phyloP scores from a whole-genome alignment of 2,113 vertebrate species.

The Pao palembangensis region DNA sequence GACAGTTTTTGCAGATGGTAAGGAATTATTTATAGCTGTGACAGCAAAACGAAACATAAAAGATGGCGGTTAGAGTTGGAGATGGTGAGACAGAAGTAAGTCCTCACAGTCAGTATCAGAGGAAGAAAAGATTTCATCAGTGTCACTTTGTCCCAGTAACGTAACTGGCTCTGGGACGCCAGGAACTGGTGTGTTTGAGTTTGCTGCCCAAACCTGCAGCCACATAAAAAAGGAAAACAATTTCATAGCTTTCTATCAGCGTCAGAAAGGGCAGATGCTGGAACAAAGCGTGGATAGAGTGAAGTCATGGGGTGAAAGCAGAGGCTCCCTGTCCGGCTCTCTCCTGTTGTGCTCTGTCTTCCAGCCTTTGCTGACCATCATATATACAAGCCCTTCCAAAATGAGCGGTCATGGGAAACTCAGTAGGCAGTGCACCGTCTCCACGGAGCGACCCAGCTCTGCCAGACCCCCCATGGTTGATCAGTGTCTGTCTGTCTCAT shows the following conservation, averaged over 20 bases:
- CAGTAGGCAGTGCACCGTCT: constrained; percentile 45
- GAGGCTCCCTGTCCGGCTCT: constrained; percentile 8
- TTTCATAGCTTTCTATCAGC: constrained; percentile 5
- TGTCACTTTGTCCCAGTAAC: no score
- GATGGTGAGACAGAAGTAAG: no score
- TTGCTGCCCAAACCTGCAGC: no score
- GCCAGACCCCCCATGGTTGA: constrained; percentile 45
- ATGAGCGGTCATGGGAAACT: constrained; percentile 69
- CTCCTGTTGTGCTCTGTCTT: constrained; percentile 25
- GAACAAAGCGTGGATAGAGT: constrained; percentile 3
- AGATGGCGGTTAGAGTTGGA: background rate
- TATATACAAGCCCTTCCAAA: constrained; percentile 46
- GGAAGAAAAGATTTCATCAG: no score
- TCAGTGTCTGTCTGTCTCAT: constrained; percentile 59
- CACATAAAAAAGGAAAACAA: no score
- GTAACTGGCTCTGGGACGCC: no score
- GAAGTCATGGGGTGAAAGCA: constrained; percentile 10
- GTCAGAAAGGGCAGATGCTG: constrained; percentile 11
- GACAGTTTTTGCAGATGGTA: no score
- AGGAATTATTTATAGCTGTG: no score
- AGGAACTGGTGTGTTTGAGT: no score
- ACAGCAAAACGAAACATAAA: background rate
- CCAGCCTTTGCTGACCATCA: constrained; percentile 35
- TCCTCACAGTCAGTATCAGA: no score
- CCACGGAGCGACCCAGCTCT: constrained; percentile 49